Conservation (phyloP, 2,797 vertebrate species). For the Austrolebias charrua region DNA sequence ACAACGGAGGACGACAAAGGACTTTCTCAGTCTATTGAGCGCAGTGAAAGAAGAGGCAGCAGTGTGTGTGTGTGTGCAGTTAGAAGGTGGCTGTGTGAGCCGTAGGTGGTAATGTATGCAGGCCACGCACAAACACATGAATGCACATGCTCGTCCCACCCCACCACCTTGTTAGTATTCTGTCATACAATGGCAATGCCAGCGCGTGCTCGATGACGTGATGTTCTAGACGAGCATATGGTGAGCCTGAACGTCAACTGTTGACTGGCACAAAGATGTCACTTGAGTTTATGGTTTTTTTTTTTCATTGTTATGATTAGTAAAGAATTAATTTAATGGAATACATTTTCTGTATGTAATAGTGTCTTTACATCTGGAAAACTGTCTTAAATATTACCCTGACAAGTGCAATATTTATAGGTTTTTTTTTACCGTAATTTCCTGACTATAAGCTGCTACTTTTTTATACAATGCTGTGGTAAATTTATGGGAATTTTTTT, state of each 20-base stretch:
- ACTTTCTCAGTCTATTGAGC: conserved; percentile 76
- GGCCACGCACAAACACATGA: conserved; percentile 72
- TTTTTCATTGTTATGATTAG: not conserved
- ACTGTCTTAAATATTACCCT: not conserved
- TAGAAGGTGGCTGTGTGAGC: conserved; percentile 56
- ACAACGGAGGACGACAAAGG: conserved; percentile 80
- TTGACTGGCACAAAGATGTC: conserved; percentile 26
- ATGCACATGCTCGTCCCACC: conserved; percentile 63
- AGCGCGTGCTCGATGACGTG: conserved; percentile 53
- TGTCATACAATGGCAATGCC: conserved; percentile 65
- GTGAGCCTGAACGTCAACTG: conserved; percentile 33
- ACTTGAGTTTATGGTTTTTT: conserved; percentile 49
- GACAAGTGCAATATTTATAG: not conserved
- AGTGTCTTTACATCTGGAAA: not conserved
- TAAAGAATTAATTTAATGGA: not conserved
- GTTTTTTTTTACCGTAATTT: not conserved
- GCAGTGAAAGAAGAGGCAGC: conserved; percentile 72
- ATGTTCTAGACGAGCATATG: conserved; percentile 58
- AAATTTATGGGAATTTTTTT: no score
- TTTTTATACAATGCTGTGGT: no score
- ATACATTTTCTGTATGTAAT: not conserved
- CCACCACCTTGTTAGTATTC: conserved; percentile 60
- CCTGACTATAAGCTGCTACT: no score
- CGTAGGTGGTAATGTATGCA: conserved; percentile 82
- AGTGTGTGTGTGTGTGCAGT: conserved; percentile 39